A percentile compares a stretch with the other conserved stretches of the same genome.
Evolutionary conservation across 1,140 invertebrate species (phyloP).

Genomic region (Trachymyrmex septentrionalis): DNA sequence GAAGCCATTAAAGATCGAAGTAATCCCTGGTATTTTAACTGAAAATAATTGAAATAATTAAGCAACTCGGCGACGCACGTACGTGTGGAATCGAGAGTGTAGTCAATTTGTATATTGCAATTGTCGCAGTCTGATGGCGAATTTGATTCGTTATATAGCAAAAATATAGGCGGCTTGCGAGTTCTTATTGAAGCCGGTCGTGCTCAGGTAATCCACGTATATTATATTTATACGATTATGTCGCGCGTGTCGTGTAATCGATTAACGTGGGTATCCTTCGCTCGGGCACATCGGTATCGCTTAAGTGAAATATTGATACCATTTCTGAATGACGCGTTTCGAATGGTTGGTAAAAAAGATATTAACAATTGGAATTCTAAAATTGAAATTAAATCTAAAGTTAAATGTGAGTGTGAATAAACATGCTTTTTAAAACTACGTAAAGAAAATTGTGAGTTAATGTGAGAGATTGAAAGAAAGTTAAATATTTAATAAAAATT

Average conservation of each 20-base stretch:
- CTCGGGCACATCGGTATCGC: slow-evolving; percentile 9
- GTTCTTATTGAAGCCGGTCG: slow-evolving; percentile 25
- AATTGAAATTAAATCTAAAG: slow-evolving; percentile 12
- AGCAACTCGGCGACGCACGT: slow-evolving; percentile 1
- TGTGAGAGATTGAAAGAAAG: neutral
- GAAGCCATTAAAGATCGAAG: slow-evolving; percentile 16
- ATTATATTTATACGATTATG: slow-evolving; percentile 10
- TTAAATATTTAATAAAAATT: slow-evolving; percentile 40
- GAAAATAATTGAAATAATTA: slow-evolving; percentile 46
- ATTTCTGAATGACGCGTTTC: neutral
- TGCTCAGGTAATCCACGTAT: slow-evolving; percentile 9
- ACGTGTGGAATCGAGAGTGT: slow-evolving; percentile 33
- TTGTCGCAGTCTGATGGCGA: slow-evolving; percentile 26
- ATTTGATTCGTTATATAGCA: slow-evolving; percentile 49
- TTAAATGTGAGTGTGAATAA: slow-evolving; percentile 16
- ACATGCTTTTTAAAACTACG: slow-evolving; percentile 20
- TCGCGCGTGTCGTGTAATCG: slow-evolving; percentile 23
- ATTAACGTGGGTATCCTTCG: slow-evolving; percentile 10
- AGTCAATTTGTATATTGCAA: slow-evolving; percentile 56
- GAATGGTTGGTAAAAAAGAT: slow-evolving; percentile 22
- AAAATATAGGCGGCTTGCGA: slow-evolving; percentile 22
- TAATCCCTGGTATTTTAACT: slow-evolving; percentile 6
- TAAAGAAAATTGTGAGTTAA: slow-evolving; percentile 2
- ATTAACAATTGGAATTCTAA: slow-evolving; percentile 58
- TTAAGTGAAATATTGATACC: slow-evolving; percentile 15